Base-by-base conservation (phyloP, 2,797 vertebrate genomes). In the Rachycentron canadum region DNA sequence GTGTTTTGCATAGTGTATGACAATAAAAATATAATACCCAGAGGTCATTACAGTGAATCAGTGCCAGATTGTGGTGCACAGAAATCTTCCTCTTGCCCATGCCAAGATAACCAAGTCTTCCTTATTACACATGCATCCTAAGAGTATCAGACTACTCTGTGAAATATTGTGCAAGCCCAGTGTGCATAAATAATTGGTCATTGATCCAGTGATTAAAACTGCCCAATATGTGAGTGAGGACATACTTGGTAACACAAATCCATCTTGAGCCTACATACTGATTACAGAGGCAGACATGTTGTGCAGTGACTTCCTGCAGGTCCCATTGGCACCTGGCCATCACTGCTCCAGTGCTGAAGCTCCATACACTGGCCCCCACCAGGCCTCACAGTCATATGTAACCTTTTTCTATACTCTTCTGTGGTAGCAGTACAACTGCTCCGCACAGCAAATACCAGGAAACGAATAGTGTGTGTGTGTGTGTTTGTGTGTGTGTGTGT, bases 401-500 rank as follows among this genome's bases (percentile, higher is more conserved):
- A 92, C 91, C 90, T 93, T 92, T 91, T 65, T 70, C 76, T 65
- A 61, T 68, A 66, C 52, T 66, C 52, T 60, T 34, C 56, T 76
- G 81, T 79, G 70, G 75, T 69, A 55, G 60, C 60, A 50, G 56
- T 34, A 58, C 65, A 73, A 69, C 69, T 70, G 61, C 38, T 69
- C 25, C 34, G 56, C 73, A 59, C 72, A 70, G 81, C 69, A 58
- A 41, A 84, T 82, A 73, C 26, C 41, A 40, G 21, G 74, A 79
- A 59, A 61, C 30, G 53, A 69, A 57, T 28, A 26, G 6, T 0
- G 0, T 14, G 23, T 23, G 23, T 60, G 19, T 79, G 60, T 79
- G 71, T 63, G 41, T 52, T 3, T 63, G 52, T 59, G 43, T 60
- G 30, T 67, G 63, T 63, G 19, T 65, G 34, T 78, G 62, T 79